A percentile compares a stretch with the other conserved stretches of the same genome.
These are phyloP conservation scores for Tiaroga cobitis DNA, from an alignment of 2,797 vertebrate species.

Conservation along the genomic window DNA sequence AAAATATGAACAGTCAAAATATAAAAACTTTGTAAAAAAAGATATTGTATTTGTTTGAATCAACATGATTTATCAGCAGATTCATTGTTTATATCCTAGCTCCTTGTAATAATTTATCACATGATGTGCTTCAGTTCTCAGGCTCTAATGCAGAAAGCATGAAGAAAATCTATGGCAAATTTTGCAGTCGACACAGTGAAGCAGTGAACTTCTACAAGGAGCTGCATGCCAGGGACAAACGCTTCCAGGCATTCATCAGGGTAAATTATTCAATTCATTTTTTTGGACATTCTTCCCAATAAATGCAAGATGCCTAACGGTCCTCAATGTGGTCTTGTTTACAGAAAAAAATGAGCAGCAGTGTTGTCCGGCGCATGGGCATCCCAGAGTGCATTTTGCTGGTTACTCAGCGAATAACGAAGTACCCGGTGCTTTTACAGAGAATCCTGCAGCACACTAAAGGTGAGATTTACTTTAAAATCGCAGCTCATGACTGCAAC, in stretches of 20 bases:
- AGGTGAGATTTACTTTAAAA: constrained; percentile 80
- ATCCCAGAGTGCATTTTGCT: constrained; percentile 96
- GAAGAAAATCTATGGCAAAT: constrained; percentile 91
- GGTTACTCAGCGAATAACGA: constrained; percentile 97
- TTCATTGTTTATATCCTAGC: not conserved
- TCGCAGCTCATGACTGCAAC: no score
- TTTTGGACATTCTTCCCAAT: not conserved
- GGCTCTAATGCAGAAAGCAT: constrained; percentile 87
- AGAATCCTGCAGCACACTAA: constrained; percentile 92
- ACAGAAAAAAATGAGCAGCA: constrained; percentile 96
- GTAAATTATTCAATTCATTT: constrained; percentile 68
- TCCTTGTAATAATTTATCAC: not conserved
- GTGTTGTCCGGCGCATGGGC: constrained; percentile 90
- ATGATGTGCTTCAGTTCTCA: constrained; percentile 83
- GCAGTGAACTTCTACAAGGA: constrained; percentile 96
- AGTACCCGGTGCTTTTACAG: constrained; percentile 94
- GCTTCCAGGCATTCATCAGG: constrained; percentile 94
- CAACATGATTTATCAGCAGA: not conserved
- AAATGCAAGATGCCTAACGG: constrained; percentile 27
- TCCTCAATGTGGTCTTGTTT: constrained; percentile 31
- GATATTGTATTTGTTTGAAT: not conserved
- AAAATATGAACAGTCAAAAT: not conserved
- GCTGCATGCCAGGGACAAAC: constrained; percentile 90
- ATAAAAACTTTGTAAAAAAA: not conserved
- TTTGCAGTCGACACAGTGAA: constrained; percentile 95